Conservation (phyloP, 2,888 invertebrate genomes). For the Macaria liturata region DNA sequence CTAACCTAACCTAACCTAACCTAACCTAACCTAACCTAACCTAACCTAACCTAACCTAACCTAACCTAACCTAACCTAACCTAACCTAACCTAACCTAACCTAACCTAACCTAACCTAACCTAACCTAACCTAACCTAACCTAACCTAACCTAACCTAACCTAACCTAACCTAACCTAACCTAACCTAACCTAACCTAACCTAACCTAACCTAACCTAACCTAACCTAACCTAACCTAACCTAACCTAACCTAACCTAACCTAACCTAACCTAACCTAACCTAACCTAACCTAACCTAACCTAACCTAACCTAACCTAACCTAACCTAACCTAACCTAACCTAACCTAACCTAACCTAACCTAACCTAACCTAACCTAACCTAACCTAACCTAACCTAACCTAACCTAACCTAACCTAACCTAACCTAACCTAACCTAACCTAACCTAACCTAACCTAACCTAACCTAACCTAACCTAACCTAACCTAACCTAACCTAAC, state of each 20-base stretch:
- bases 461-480: constrained; percentile 9
- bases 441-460: constrained; percentile 9
- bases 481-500: constrained; percentile 8
- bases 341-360: constrained; percentile 9
- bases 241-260: constrained; percentile 5
- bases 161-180: constrained; percentile 6
- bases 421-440: constrained; percentile 9
- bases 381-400: constrained; percentile 8
- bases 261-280: constrained; percentile 9
- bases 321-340: constrained; percentile 9
- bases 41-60: constrained; percentile 1
- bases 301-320: constrained; percentile 9
- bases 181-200: constrained; percentile 5
- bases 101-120: constrained; percentile 1
- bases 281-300: constrained; percentile 9
- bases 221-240: constrained; percentile 8
- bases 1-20: constrained; percentile 1
- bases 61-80: constrained; percentile 1
- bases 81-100: constrained; percentile 1
- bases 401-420: constrained; percentile 9
- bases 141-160: constrained; percentile 7
- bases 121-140: constrained; percentile 5
- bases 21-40: constrained; percentile 1
- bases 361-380: constrained; percentile 9
- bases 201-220: constrained; percentile 3